A percentile compares a stretch with the other conserved stretches of the same genome.
Conservation (phyloP, 2,888 invertebrate genomes). For the Amblyteles armatorius region DNA sequence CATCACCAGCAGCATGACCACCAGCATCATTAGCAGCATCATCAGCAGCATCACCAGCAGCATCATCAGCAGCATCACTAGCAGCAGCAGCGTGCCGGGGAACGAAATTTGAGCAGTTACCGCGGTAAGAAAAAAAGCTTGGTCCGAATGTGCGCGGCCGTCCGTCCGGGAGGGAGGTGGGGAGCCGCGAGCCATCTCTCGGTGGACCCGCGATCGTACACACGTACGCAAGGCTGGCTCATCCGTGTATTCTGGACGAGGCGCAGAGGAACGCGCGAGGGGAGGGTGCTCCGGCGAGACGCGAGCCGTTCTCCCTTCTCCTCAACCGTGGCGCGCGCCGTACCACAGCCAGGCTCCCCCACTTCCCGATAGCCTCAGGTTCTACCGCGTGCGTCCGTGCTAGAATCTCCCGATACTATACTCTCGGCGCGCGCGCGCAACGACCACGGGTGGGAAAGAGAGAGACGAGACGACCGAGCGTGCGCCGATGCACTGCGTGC, state of each 20-base stretch:
- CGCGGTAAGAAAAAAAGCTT: conserved; percentile 67
- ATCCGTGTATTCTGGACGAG: conserved; percentile 48
- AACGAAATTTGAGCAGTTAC: conserved; percentile 82
- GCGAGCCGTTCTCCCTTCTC: conserved; percentile 82
- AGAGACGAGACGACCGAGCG: conserved; percentile 34
- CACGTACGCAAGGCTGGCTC: conserved; percentile 32
- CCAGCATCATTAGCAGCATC: conserved; percentile 70
- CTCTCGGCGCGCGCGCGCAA: conserved; percentile 69
- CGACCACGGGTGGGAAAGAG: conserved; percentile 25
- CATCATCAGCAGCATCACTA: conserved; percentile 69
- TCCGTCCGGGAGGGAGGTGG: conserved; percentile 50
- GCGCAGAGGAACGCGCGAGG: conserved; percentile 67
- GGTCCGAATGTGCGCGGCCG: conserved; percentile 56
- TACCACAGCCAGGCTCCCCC: conserved; percentile 75
- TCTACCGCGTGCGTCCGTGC: conserved; percentile 71
- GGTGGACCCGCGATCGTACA: conserved; percentile 59
- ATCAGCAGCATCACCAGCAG: conserved; percentile 69
- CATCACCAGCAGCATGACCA: conserved; percentile 73
- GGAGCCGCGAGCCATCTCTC: conserved; percentile 61
- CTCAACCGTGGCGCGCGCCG: conserved; percentile 82
- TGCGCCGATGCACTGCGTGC: conserved; percentile 46
- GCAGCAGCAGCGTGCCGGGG: conserved; percentile 76
- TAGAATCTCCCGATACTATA: conserved; percentile 70
- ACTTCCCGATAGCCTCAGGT: conserved; percentile 71
- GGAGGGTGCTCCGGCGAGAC: conserved; percentile 74